Conservation (phyloP, 2,797 vertebrate genomes). For the Poeciliopsis presidionis region DNA sequence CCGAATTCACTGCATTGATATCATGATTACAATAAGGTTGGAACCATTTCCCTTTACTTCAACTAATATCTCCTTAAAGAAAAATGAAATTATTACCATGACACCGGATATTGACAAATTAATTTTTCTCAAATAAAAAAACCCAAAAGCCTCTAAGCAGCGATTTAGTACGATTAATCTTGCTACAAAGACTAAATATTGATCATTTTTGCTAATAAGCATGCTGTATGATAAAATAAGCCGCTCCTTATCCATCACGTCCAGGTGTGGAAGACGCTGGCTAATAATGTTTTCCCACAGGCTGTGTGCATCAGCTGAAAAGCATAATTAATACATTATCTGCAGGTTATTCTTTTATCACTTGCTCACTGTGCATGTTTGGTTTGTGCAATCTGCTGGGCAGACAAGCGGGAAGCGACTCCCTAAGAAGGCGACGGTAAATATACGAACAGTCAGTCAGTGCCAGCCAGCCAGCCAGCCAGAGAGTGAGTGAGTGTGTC, state of each 20-base stretch:
- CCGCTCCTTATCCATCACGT: slow-evolving; percentile 18
- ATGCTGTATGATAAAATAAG: slow-evolving; percentile 10
- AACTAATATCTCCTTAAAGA: not conserved
- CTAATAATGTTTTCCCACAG: slow-evolving; percentile 3
- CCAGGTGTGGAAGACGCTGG: slow-evolving; percentile 9
- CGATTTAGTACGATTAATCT: slow-evolving; percentile 1
- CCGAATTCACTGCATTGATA: no score
- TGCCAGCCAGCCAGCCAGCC: slow-evolving; percentile 29
- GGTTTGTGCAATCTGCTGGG: slow-evolving; percentile 39
- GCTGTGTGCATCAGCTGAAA: slow-evolving; percentile 16
- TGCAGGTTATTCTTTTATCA: slow-evolving; percentile 40
- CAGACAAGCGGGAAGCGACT: slow-evolving; percentile 41
- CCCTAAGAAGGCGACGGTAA: slow-evolving; percentile 57
- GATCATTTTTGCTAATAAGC: slow-evolving; percentile 6
- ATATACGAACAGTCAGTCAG: slow-evolving; percentile 70
- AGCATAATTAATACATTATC: slow-evolving; percentile 24
- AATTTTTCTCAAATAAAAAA: not conserved
- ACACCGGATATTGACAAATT: not conserved
- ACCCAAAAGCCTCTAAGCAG: not conserved
- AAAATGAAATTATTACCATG: not conserved
- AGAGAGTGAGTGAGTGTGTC: not conserved
- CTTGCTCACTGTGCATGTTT: slow-evolving; percentile 36
- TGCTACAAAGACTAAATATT: not conserved
- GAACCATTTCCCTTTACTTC: not conserved
- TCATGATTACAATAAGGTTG: not conserved